Conservation (phyloP, 2,888 invertebrate genomes). For the Crossocerus cetratus region DNA sequence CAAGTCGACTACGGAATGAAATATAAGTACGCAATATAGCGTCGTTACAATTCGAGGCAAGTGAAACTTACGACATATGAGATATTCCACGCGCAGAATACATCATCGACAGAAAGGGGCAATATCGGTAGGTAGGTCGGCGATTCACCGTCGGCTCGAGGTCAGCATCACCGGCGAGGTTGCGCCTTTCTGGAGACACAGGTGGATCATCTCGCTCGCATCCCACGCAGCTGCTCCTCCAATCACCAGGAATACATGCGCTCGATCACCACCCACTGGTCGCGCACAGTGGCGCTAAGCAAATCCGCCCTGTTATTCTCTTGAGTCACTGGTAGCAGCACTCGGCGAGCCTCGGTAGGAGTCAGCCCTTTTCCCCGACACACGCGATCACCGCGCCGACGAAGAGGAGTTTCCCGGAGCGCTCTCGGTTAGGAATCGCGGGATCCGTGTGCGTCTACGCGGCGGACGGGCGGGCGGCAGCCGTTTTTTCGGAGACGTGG, state of each 20-base stretch:
- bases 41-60: neutral
- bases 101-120: constrained; percentile 4
- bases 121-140: neutral
- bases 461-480: no score
- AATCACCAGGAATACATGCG: neutral
- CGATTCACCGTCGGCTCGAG: constrained; percentile 16
- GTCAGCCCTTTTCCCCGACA: no score
- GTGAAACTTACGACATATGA: constrained; percentile 47
- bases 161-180: constrained; percentile 21
- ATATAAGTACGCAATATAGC: neutral
- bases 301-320: no score
- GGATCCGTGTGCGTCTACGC: no score
- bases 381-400: no score
- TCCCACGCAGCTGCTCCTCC: neutral
- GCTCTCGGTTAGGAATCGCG: no score
- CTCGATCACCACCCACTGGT: neutral
- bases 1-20: neutral
- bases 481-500: neutral
- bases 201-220: constrained; percentile 7
- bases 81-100: constrained; percentile 13
- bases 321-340: no score
- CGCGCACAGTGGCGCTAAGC: no score
- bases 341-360: no score
- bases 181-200: neutral
- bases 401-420: no score